Percentiles rank a stretch among this genome's conserved stretches.
phyloP scores from a whole-genome alignment of 30 jellyfish, hydroid and myxozoan genomes.

The Hydra vulgaris region DNA sequence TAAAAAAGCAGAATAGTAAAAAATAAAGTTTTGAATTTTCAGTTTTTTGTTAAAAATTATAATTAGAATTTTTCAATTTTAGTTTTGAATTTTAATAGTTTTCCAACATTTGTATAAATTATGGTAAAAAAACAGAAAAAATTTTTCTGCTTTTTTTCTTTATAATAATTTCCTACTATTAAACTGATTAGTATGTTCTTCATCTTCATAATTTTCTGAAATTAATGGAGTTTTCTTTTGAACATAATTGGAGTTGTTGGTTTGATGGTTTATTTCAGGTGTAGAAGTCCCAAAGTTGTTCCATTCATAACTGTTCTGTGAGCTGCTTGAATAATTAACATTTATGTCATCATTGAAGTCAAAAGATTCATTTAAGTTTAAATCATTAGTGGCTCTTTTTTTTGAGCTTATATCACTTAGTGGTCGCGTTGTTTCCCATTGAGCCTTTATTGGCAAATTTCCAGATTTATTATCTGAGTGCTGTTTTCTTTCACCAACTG shows the following conservation, averaged over 20 bases:
- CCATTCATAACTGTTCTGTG: not conserved
- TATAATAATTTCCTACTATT: not conserved
- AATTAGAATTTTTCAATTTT: too few species aligned
- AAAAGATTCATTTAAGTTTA: not conserved
- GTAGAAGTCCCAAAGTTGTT: not conserved
- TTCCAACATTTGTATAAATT: too few species aligned
- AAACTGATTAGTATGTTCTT: not conserved
- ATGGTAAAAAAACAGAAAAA: too few species aligned
- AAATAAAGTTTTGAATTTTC: too few species aligned
- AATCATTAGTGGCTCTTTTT: not conserved
- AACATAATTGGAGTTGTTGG: too few species aligned
- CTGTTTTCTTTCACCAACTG: constrained; percentile 14
- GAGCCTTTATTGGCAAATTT: not conserved
- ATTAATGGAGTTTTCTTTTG: not conserved
- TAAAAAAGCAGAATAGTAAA: too few species aligned
- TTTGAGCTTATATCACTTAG: not conserved
- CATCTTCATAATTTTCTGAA: not conserved
- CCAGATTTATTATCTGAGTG: not conserved
- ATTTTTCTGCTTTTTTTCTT: too few species aligned
- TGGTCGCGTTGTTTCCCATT: not conserved
- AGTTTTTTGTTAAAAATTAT: too few species aligned
- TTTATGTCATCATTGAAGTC: not conserved
- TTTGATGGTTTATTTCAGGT: not conserved
- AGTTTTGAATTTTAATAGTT: too few species aligned
- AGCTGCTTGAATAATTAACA: not conserved